A percentile compares a stretch with the other conserved stretches of the same genome.
Conservation (phyloP, 2,797 vertebrate genomes). For the Anguilla obscura region DNA sequence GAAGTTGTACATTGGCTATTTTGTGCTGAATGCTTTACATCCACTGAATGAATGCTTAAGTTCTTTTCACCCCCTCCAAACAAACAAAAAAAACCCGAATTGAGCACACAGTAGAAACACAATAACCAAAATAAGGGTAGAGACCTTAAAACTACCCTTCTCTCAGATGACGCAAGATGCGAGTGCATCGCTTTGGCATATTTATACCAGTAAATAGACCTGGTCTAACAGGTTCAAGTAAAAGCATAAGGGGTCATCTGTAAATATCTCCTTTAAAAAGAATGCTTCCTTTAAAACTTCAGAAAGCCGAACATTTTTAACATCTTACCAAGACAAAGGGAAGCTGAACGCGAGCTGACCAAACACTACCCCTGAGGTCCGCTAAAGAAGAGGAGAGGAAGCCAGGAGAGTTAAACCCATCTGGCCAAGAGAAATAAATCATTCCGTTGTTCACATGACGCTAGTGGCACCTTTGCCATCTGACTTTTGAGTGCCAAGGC, state of each 20-base stretch:
- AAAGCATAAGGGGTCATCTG: not conserved
- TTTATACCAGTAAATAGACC: not conserved
- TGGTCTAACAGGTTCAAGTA: not conserved
- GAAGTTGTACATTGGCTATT: no score
- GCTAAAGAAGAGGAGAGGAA: not conserved
- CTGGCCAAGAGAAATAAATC: not conserved
- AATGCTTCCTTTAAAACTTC: not conserved
- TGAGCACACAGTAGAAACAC: no score
- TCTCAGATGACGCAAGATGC: no score
- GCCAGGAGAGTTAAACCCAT: constrained; percentile 7
- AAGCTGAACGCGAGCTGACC: not conserved
- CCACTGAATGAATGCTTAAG: no score
- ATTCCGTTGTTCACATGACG: not conserved
- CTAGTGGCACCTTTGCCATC: not conserved
- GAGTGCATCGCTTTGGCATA: not conserved
- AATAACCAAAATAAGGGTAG: no score
- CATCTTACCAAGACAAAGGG: not conserved
- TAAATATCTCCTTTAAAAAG: not conserved
- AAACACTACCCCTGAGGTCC: not conserved
- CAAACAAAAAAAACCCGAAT: no score
- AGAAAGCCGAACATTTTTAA: not conserved
- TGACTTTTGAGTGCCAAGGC: not conserved
- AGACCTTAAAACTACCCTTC: no score
- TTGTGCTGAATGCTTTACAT: no score
- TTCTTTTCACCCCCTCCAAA: no score